phyloP scores from a whole-genome alignment of 2,113 vertebrate genomes.

The Brachyistius frenatus region DNA sequence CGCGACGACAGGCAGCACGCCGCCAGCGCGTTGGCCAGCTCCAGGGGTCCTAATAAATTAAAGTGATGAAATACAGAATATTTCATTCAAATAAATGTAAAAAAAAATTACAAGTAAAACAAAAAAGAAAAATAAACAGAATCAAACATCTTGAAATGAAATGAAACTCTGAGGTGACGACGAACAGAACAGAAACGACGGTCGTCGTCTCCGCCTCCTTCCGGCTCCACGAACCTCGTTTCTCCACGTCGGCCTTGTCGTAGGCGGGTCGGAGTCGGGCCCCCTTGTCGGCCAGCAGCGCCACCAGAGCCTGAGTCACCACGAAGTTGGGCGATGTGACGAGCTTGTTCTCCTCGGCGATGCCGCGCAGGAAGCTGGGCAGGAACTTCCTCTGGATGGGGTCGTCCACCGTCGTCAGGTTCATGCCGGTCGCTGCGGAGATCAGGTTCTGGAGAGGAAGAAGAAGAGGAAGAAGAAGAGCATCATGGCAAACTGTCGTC shows the following conservation, averaged over 20 bases:
- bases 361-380: slow-evolving; percentile 94
- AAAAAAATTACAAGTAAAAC: too few species aligned
- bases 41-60: slow-evolving; percentile 91
- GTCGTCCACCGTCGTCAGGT: slow-evolving; percentile 96
- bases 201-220: background rate
- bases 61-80: too few species aligned
- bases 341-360: slow-evolving; percentile 97
- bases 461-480: background rate
- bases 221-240: slow-evolving; percentile 87
- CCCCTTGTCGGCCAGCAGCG: slow-evolving; percentile 95
- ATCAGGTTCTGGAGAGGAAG: slow-evolving; percentile 90
- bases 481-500: too few species aligned
- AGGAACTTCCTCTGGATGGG: slow-evolving; percentile 97
- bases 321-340: slow-evolving; percentile 98
- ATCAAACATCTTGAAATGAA: too few species aligned
- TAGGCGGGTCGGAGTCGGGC: slow-evolving; percentile 92
- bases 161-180: too few species aligned
- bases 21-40: slow-evolving; percentile 97
- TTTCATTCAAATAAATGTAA: too few species aligned
- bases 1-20: slow-evolving; percentile 98
- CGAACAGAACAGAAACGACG: too few species aligned
- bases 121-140: too few species aligned
- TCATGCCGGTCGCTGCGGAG: slow-evolving; percentile 97
- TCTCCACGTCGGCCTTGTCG: slow-evolving; percentile 95
- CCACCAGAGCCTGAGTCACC: slow-evolving; percentile 97